Percentiles rank a stretch among this genome's conserved stretches.
These are phyloP conservation scores for Phyto melanocephala DNA, from an alignment of 2,888 invertebrate genomes.

Conservation along the genomic window DNA sequence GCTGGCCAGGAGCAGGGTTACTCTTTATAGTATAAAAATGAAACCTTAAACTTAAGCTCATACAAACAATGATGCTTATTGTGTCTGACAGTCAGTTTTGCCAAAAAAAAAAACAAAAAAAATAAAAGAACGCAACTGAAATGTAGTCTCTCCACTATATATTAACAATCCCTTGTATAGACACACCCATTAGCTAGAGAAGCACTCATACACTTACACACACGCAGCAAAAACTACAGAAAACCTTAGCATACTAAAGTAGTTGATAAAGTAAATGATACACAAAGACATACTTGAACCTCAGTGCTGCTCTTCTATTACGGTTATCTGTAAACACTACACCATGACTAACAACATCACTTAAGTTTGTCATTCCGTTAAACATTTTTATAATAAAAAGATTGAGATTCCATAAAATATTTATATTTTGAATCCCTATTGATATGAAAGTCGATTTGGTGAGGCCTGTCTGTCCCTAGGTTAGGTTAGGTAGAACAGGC, in stretches of 20 bases:
- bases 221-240: conserved; percentile 18
- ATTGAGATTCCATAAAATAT: too few relatives aligned
- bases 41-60: conserved; percentile 59
- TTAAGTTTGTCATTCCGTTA: too few relatives aligned
- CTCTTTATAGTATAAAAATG: background rate
- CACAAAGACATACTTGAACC: conserved; percentile 57
- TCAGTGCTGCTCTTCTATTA: conserved; percentile 36
- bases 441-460: too few relatives aligned
- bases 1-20: background rate
- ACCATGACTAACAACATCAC: too few relatives aligned
- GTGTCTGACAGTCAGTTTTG: conserved; percentile 68
- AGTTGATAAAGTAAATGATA: conserved; percentile 59
- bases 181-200: conserved; percentile 50
- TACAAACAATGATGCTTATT: conserved; percentile 63
- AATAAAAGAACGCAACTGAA: background rate
- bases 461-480: too few relatives aligned
- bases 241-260: conserved; percentile 42
- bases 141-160: conserved; percentile 41
- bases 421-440: too few relatives aligned
- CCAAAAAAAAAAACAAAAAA: conserved; percentile 34
- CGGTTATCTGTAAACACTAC: too few relatives aligned
- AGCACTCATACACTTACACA: background rate
- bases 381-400: too few relatives aligned
- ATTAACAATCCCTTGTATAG: conserved; percentile 50
- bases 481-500: too few relatives aligned